Conservation (phyloP, 2,113 vertebrate species). For the Crypturellus undulatus region DNA sequence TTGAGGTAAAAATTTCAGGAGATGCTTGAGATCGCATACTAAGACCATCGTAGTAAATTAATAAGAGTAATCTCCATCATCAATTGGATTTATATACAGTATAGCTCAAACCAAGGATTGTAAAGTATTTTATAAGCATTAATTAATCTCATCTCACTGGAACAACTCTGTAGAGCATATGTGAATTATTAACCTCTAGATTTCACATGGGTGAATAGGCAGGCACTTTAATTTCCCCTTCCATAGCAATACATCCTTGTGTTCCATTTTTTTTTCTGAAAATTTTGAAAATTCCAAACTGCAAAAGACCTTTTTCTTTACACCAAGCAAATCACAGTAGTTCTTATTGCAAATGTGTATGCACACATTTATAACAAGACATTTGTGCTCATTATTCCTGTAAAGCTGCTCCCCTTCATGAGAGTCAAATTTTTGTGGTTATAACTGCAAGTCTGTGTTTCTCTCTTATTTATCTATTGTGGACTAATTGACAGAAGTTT, state of each 20-base stretch:
- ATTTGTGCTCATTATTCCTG: background rate
- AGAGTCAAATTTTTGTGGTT: background rate
- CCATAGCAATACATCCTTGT: background rate
- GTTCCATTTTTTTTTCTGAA: background rate
- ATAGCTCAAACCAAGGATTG: background rate
- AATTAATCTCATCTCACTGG: background rate
- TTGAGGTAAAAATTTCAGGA: slow-evolving; percentile 37
- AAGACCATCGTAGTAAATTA: background rate
- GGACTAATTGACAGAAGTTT: background rate
- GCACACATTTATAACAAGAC: background rate
- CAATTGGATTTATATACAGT: background rate
- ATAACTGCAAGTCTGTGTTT: background rate
- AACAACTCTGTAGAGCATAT: background rate
- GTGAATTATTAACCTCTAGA: slow-evolving; percentile 5
- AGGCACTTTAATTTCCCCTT: background rate
- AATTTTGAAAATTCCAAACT: background rate
- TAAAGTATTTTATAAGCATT: slow-evolving; percentile 3
- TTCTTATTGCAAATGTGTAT: background rate
- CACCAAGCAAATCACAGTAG: background rate
- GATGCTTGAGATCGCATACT: background rate
- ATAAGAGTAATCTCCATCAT: background rate
- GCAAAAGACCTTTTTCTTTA: background rate
- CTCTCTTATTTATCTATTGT: background rate
- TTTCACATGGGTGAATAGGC: background rate
- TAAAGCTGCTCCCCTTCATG: background rate